Conservation (phyloP, 2,113 vertebrate genomes). For the Dicentrarchus labrax region DNA sequence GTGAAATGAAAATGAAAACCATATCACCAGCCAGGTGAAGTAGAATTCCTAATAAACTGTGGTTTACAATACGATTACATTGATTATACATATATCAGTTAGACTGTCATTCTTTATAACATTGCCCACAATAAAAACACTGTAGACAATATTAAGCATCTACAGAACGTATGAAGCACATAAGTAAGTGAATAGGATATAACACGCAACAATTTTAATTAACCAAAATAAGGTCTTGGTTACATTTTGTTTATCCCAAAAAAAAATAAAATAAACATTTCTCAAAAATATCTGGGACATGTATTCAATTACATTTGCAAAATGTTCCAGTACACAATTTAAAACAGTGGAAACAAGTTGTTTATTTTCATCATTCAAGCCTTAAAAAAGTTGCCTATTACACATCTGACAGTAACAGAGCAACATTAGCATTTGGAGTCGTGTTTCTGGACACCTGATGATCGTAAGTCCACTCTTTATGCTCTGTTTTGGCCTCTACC, state of each 20-base stretch:
- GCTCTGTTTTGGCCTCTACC: too few relatives aligned
- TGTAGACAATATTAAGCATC: background rate
- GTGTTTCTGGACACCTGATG: too few relatives aligned
- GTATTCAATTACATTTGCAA: background rate
- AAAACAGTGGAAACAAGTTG: background rate
- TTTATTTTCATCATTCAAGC: background rate
- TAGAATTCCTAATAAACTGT: background rate
- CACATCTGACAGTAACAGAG: too few relatives aligned
- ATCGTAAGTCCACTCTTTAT: too few relatives aligned
- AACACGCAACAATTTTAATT: background rate
- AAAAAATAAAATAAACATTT: too few relatives aligned
- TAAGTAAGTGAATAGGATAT: background rate
- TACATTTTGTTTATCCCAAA: background rate
- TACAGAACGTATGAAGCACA: background rate
- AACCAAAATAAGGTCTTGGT: background rate
- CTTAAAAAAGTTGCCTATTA: too few relatives aligned
- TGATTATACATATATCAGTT: background rate
- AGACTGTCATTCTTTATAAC: background rate
- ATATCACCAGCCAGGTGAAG: background rate
- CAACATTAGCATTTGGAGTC: too few relatives aligned
- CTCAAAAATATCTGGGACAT: background rate
- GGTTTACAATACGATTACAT: background rate
- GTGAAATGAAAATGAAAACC: background rate
- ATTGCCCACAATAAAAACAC: background rate
- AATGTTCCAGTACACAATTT: background rate